These are phyloP conservation scores for Hydractinia echinata DNA, from an alignment of 30 jellyfish, hydroid and myxozoan species.

Conservation along the genomic window DNA sequence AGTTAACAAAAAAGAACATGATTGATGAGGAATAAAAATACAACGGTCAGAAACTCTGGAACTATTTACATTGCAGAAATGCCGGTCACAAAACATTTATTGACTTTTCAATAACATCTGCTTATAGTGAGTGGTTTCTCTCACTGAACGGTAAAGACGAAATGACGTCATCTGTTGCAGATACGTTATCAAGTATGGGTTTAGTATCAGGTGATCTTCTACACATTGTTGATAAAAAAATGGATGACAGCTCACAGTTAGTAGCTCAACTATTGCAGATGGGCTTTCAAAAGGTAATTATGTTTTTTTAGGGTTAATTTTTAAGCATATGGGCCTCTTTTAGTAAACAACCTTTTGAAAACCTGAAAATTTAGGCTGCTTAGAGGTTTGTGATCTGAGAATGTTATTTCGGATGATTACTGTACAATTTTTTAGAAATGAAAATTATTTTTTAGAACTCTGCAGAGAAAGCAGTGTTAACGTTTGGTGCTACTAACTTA, in stretches of 20 bases:
- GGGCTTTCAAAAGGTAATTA: constrained; percentile 11
- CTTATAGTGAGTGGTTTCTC: constrained; percentile 14
- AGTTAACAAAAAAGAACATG: no score
- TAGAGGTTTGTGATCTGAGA: background rate
- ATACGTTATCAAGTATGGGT: constrained; percentile 13
- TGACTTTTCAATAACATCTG: background rate
- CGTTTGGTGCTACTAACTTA: constrained; percentile 23
- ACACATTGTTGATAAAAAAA: background rate
- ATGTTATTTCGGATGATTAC: background rate
- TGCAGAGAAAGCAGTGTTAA: background rate
- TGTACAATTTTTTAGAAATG: background rate
- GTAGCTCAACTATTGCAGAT: constrained; percentile 11
- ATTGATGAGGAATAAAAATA: no score
- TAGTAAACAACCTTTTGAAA: background rate
- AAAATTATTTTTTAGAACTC: background rate
- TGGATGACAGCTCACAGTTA: background rate
- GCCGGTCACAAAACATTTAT: background rate
- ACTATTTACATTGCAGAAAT: no score
- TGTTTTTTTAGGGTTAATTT: background rate
- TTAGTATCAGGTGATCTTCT: constrained; percentile 39
- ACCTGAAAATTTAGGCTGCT: background rate
- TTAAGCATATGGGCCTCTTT: no score
- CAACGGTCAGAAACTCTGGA: no score
- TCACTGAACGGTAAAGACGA: constrained; percentile 22
- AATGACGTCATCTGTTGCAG: background rate